Evolutionary conservation across 1,140 invertebrate species (phyloP).

Genomic region (Charaxes varanes): DNA sequence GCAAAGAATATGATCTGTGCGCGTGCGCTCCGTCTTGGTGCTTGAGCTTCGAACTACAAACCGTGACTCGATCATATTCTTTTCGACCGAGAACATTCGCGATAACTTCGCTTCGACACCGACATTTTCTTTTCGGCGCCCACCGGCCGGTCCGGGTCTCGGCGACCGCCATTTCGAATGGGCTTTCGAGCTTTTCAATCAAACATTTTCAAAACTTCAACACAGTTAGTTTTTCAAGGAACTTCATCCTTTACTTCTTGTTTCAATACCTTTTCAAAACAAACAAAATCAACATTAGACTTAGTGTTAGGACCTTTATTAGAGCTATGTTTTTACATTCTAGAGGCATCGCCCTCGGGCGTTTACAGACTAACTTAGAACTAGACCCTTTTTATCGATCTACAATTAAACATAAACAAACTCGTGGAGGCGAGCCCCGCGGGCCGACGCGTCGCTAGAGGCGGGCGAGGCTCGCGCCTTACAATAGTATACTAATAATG

Average conservation of each 20-base stretch:
- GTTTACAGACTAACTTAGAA: conserved; percentile 54
- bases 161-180: conserved; percentile 57
- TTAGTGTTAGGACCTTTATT: conserved; percentile 68
- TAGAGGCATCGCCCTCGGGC: conserved; percentile 44
- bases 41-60: conserved; percentile 36
- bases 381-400: conserved; percentile 40
- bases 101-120: conserved; percentile 38
- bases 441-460: conserved; percentile 7
- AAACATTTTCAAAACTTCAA: conserved; percentile 72
- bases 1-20: conserved; percentile 63
- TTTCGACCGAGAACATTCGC: conserved; percentile 38
- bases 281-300: conserved; percentile 76
- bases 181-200: conserved; percentile 49
- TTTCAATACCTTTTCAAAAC: conserved; percentile 76
- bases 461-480: conserved; percentile 18
- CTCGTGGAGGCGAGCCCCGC: conserved; percentile 13
- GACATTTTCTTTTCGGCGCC: conserved; percentile 36
- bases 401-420: conserved; percentile 34
- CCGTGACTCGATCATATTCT: conserved; percentile 59
- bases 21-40: conserved; percentile 39
- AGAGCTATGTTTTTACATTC: conserved; percentile 58
- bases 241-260: conserved; percentile 76
- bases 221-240: conserved; percentile 72
- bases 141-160: conserved; percentile 44
- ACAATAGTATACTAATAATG: conserved; percentile 28